Evolutionary conservation across 2,888 invertebrate genomes (phyloP), one percentile per base, ranked within the genome.

Genomic region (Cheiracanthium punctorium): DNA sequence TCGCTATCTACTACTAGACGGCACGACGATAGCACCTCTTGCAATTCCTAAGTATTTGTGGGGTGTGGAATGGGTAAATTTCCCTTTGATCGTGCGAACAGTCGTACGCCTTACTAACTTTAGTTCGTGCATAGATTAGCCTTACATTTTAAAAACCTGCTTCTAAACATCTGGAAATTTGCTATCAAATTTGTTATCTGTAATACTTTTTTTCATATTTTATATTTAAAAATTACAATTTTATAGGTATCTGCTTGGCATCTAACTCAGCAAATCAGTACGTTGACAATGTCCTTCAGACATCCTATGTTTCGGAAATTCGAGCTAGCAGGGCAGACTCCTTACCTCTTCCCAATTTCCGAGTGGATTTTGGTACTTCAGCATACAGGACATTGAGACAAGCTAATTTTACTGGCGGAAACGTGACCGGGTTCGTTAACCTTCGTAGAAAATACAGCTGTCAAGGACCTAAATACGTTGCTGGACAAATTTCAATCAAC

Each of bases 261-360:
- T 32, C 64, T 29, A 41, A 28, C 2, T 69, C 76, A 8, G 81
- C 87, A n/a, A 82, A 87, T 52, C 81, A 87, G 33, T 87, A 82
- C 32, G 43, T 87, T 1, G 87, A 87, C 24, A 81, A 71, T 33
- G 69, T 87, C 0, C 5, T 87, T 4, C 77, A 73, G 17, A 77
- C 73, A 8, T 29, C 65, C 7, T 29, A 82, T 5, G 52, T 43
- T 0, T 65, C 52, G 29, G 87, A 76, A 52, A 37, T 82, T 12
- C 48, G 43, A 20, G 52, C 28, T 4, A 28, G 32, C 1, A 72
- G 77, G 1, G 33, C 82, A 30, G 73, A 64, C 24, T 82, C 87
- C 1, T 73, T 73, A 24, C 64, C 58, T 30, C 28, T 87, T 20
- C 8, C 64, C 1, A 30, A 67, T 24, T 87, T 87, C 82, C 64